A percentile compares a stretch with the other conserved stretches of the same genome.
Evolutionary conservation across 2,797 vertebrate genomes (phyloP).

Genomic region (Sebastes iracundus): DNA sequence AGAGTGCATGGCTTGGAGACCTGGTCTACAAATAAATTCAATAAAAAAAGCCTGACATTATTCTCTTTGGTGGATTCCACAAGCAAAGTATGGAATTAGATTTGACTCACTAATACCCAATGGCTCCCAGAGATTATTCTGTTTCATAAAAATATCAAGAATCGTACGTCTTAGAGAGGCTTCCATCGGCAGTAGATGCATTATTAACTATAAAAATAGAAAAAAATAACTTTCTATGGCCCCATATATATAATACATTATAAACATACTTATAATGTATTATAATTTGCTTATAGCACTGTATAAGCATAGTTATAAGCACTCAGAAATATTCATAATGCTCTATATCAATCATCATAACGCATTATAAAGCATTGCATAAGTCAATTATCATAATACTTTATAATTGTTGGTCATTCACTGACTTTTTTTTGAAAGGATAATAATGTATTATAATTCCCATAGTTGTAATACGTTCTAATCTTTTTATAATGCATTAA

Average conservation of each 20-base stretch:
- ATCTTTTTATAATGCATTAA: too few relatives aligned
- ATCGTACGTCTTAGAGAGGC: background rate
- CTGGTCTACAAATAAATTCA: constrained; percentile 65
- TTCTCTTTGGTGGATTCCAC: constrained; percentile 76
- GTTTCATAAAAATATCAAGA: background rate
- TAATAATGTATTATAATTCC: too few relatives aligned
- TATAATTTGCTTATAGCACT: background rate
- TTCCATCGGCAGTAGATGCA: background rate
- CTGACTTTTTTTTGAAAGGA: too few relatives aligned
- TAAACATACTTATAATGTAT: background rate
- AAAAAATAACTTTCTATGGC: background rate
- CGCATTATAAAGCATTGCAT: background rate
- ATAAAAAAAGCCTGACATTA: constrained; percentile 60
- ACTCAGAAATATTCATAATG: background rate
- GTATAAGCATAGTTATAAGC: background rate
- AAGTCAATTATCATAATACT: too few relatives aligned
- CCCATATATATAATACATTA: background rate
- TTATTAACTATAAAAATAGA: background rate
- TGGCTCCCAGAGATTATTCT: background rate
- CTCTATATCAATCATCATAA: background rate
- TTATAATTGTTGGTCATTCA: too few relatives aligned
- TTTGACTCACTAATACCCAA: constrained; percentile 7
- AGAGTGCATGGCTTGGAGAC: constrained; percentile 60
- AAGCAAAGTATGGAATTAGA: constrained; percentile 66
- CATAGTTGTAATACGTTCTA: too few relatives aligned